A percentile compares a stretch with the other conserved stretches of the same genome.
phyloP scores from a whole-genome alignment of 92 coral and sea anemone species.

The Paramuricea clavata region DNA sequence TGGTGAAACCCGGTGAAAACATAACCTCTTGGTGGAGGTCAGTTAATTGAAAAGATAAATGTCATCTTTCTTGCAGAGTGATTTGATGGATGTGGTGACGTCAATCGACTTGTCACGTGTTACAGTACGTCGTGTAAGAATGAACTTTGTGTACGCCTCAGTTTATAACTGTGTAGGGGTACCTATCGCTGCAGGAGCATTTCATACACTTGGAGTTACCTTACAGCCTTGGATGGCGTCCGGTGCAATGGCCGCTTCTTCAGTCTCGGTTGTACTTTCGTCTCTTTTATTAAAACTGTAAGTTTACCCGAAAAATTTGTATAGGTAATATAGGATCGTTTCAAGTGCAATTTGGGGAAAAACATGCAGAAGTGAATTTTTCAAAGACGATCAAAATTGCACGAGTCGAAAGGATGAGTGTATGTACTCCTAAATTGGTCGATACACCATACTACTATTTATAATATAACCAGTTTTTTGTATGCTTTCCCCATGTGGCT shows the following conservation, averaged over 20 bases:
- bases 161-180: constrained; percentile 95
- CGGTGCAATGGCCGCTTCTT: constrained; percentile 96
- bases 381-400: too few species aligned
- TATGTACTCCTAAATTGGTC: too few species aligned
- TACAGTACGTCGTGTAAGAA: constrained; percentile 92
- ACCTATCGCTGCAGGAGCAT: constrained; percentile 95
- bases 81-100: constrained; percentile 97
- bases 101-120: constrained; percentile 96
- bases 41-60: too few species aligned
- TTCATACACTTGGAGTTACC: constrained; percentile 95
- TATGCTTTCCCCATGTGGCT: too few species aligned
- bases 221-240: constrained; percentile 99
- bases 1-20: too few species aligned
- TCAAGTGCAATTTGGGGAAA: too few species aligned
- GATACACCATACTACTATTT: too few species aligned
- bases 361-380: too few species aligned
- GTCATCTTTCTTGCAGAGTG: constrained; percentile 64
- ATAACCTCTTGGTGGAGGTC: too few species aligned
- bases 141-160: constrained; percentile 92
- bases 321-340: too few species aligned
- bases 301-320: constrained; percentile 67
- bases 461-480: too few species aligned
- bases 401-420: too few species aligned
- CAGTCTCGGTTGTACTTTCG: constrained; percentile 92
- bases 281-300: constrained; percentile 91